phyloP scores from a whole-genome alignment of 2,113 vertebrate species.

The Lasiurus borealis region DNA sequence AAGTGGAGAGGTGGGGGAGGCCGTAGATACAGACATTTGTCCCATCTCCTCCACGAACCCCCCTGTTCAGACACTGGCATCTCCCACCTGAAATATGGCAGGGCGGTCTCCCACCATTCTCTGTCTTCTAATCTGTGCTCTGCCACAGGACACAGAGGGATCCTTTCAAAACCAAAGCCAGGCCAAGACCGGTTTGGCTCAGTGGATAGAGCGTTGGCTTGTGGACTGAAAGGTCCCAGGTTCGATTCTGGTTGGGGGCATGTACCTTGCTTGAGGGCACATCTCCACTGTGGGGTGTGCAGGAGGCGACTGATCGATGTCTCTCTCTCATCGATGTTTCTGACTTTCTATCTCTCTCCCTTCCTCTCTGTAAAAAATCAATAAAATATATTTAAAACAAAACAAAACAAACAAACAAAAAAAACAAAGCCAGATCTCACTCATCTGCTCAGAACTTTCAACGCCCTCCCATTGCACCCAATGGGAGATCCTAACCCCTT shows the following conservation, averaged over 20 bases:
- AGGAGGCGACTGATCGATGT: no score
- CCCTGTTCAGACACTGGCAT: background rate
- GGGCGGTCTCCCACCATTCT: fast-evolving
- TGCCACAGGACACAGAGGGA: background rate
- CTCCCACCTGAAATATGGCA: background rate
- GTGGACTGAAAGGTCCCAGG: no score
- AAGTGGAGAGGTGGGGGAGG: background rate
- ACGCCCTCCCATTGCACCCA: background rate
- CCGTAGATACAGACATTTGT: background rate
- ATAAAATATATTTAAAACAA: no score
- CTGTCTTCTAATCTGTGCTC: background rate
- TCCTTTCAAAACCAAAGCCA: background rate
- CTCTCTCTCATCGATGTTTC: no score
- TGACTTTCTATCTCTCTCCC: no score
- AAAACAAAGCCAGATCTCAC: background rate
- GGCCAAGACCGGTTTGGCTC: no score
- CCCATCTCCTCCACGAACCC: background rate
- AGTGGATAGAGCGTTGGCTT: no score
- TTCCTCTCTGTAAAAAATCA: no score
- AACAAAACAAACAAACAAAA: no score
- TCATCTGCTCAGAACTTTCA: background rate
- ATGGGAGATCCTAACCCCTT: background rate
- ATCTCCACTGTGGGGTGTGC: no score
- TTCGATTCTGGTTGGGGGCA: no score
- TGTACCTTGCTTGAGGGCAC: no score